Evolutionary conservation across 2,888 invertebrate genomes (phyloP).

Genomic region (Tenthredo scrophulariae): DNA sequence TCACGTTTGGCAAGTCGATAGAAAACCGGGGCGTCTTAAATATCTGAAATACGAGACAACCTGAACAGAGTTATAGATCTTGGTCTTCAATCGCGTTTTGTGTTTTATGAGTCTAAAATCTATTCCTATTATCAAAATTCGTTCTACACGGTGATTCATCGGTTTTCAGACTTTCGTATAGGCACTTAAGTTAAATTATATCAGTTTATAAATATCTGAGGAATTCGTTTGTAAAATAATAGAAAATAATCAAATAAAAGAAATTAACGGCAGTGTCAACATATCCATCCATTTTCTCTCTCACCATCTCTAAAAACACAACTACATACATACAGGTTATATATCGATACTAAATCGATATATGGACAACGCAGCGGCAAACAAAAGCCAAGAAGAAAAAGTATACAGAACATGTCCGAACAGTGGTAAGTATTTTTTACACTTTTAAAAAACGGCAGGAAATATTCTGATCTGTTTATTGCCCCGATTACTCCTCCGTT

Average conservation of each 20-base stretch:
- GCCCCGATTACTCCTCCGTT: not conserved
- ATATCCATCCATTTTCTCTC: not conserved
- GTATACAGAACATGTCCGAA: constrained; percentile 36
- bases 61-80: not conserved
- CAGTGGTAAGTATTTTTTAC: constrained; percentile 45
- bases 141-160: not conserved
- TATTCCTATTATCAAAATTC: not conserved
- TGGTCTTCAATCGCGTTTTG: not conserved
- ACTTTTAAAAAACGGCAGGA: too few relatives aligned
- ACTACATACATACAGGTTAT: not conserved
- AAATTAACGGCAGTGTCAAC: constrained; percentile 11
- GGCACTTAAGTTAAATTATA: not conserved
- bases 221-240: not conserved
- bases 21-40: not conserved
- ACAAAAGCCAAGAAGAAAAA: constrained; percentile 21
- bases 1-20: not conserved
- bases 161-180: not conserved
- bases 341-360: constrained; percentile 49
- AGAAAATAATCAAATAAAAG: not conserved
- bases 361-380: constrained; percentile 27
- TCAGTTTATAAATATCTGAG: not conserved
- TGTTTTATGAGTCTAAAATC: not conserved
- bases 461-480: not conserved
- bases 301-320: not conserved
- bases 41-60: not conserved